Evolutionary conservation across 1,140 invertebrate genomes (phyloP), one percentile per base, ranked within the genome.

Genomic region (Acromyrmex charruanus): DNA sequence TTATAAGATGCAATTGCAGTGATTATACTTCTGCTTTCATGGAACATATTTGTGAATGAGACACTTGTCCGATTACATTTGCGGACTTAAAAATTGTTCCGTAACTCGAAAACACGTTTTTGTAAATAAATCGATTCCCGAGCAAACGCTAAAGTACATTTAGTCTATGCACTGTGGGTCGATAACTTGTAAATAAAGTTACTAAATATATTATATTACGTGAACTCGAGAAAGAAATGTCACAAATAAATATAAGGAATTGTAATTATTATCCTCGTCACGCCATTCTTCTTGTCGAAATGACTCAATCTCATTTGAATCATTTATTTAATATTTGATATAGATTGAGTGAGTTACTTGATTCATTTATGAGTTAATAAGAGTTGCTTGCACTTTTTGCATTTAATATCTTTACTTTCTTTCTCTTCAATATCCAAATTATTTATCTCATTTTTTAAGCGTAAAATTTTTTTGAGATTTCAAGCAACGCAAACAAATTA

Each of bases 101-200:
- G 44, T 90, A 86, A 89, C 85, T 84, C 53, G 55, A 85, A 90
- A 14, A 75, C 55, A 58, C 88, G 79, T 86, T 89, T 89, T 88
- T 92, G 92, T 92, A 92, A 88, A 92, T 92, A 92, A 86, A 84
- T 89, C 58, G 86, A 88, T 81, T 81, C 71, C 69, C 74, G 59
- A 85, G 86, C 68, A 86, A 81, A 85, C 39, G 39, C 79, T 88
- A 86, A 92, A 88, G 58, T 90, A 92, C 90, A 86, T 92, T 84
- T 88, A 84, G 86, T 81, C 85, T 82, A 75, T 87, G 68, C 77
- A 89, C 68, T 72, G 39, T 49, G 86, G 71, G 61, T 75, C 71
- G 82, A 90, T 93, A 69, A 90, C 88, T 91, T 93, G 92, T 93
- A 93, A 93, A 93, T 93, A 93, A 92, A 93, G 86, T 91, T 93